These are phyloP conservation scores for Condylura cristata DNA, from an alignment of 2,113 vertebrate genomes.

Conservation along the genomic window DNA sequence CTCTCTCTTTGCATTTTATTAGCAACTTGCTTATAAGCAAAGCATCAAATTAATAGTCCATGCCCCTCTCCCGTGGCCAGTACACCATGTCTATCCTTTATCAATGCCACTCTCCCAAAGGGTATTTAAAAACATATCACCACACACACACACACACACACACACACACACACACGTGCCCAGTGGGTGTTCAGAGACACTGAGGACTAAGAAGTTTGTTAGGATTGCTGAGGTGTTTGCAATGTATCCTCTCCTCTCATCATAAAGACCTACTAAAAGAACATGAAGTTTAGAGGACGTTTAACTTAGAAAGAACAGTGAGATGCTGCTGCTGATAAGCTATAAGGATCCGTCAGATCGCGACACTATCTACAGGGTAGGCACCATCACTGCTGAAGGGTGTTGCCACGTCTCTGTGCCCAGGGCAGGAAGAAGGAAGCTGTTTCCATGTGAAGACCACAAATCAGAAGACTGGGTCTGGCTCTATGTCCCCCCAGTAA, in stretches of 20 bases:
- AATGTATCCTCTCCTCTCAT: not conserved
- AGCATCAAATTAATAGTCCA: not conserved
- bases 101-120: not conserved
- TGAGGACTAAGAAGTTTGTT: not conserved
- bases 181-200: not conserved
- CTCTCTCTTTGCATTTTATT: not conserved
- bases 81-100: not conserved
- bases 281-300: not conserved
- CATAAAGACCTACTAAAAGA: not conserved
- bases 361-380: too few species aligned
- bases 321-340: not conserved
- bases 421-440: not conserved
- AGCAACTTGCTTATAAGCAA: not conserved
- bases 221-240: not conserved
- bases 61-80: not conserved
- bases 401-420: not conserved
- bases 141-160: not conserved
- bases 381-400: not conserved
- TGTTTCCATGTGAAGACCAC: not conserved
- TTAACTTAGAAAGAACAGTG: not conserved
- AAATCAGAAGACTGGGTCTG: not conserved
- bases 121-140: too few species aligned
- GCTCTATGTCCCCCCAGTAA: not conserved
- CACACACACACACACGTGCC: not conserved
- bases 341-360: not conserved